Evolutionary conservation across 2,888 invertebrate genomes (phyloP), one percentile per base, ranked within the genome.

Genomic region (Andrena chrysosceles): DNA sequence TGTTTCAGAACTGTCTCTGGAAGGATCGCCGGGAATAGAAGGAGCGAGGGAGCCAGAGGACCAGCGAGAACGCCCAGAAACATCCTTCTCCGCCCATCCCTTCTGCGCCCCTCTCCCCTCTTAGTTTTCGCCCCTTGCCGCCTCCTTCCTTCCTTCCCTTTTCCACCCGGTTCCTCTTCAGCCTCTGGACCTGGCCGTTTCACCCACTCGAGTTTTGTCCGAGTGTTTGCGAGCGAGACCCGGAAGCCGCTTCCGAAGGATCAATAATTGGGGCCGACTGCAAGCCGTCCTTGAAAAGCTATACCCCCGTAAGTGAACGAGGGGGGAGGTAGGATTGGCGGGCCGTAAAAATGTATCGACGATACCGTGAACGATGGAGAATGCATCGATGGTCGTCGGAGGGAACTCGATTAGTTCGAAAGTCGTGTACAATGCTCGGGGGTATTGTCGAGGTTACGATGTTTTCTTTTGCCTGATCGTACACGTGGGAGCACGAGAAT

Each of bases 201-300:
- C 88, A 85, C 79, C 84, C 83, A 87, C 88, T 87, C 82, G 84
- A 91, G 86, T 90, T 89, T 90, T 87, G 87, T 89, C 85, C 84
- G 85, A 87, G 89, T 89, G 85, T 87, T 89, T 87, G 89, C 84
- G 81, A 85, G 87, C 82, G 85, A 76, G 84, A 84, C 81, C 85
- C 85, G 88, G 86, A 89, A 91, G 89, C 89, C 86, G 88, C 89
- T 86, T 91, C 85, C 85, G 63, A 84, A 87, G 88, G 91, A 92
- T 92, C 92, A 91, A 92, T 92, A 92, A 92, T 88, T 88, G 91
- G 84, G 87, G 88, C 89, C 81, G 89, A 85, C 86, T 89, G 90
- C 89, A 83, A 85, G 56, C 86, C 86, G 87, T 85, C 89, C 91
- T 90, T 90, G 90, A 90, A 91, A 90, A 90, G 85, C 89, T 90